phyloP scores from a whole-genome alignment of 2,797 vertebrate species.

The Lemur catta region DNA sequence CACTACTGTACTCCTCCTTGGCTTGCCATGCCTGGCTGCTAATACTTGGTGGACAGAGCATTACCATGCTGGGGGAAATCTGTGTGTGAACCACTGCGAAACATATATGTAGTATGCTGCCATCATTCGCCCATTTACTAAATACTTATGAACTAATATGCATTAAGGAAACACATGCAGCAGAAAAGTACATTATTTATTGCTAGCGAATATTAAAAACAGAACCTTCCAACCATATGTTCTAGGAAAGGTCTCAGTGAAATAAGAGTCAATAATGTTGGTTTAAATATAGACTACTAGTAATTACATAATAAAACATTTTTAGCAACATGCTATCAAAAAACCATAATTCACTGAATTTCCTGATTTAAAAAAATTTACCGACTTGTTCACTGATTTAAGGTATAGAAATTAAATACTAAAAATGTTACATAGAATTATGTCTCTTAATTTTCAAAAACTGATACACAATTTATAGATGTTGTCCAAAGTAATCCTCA shows the following conservation, averaged over 20 bases:
- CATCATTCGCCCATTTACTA: not conserved
- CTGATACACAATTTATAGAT: not conserved
- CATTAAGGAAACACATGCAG: not conserved
- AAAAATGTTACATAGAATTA: not conserved
- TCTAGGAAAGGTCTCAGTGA: constrained; percentile 9
- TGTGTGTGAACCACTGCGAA: not conserved
- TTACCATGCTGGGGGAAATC: not conserved
- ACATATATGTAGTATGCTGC: accelerated
- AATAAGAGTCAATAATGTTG: constrained; percentile 20
- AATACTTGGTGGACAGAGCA: not conserved
- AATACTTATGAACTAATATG: not conserved
- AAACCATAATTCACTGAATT: not conserved
- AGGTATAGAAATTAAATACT: not conserved
- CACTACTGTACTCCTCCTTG: too few species aligned
- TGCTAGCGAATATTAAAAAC: constrained; percentile 58
- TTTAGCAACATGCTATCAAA: not conserved
- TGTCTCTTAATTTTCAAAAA: not conserved
- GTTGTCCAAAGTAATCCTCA: not conserved
- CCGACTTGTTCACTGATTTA: not conserved
- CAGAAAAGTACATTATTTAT: constrained; percentile 53
- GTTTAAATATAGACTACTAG: constrained; percentile 30
- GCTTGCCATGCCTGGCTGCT: not conserved
- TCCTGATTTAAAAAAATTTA: constrained; percentile 33
- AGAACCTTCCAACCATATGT: not conserved
- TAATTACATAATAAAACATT: constrained; percentile 28